Conservation (phyloP, 2,113 vertebrate species). For the Leptodactylus fuscus region DNA sequence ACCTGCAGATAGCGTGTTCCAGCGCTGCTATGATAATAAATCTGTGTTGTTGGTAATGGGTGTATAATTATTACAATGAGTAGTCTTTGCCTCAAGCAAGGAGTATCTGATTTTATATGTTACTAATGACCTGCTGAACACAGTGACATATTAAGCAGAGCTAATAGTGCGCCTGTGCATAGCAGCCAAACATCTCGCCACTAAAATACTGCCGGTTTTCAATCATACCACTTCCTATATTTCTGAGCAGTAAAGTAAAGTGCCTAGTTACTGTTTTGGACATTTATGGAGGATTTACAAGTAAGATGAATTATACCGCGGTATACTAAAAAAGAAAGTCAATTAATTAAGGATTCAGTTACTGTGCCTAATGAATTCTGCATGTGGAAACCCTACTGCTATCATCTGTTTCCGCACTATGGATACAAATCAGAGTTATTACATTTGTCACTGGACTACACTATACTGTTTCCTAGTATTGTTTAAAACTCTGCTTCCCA, state of each 20-base stretch:
- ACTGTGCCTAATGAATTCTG: conserved; percentile 52
- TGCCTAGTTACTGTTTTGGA: conserved; percentile 44
- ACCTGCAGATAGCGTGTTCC: background rate
- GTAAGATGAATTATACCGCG: conserved; percentile 18
- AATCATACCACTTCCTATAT: background rate
- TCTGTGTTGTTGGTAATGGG: background rate
- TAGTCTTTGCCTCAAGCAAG: conserved; percentile 35
- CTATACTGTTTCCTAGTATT: conserved; percentile 26
- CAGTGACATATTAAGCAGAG: conserved; percentile 22
- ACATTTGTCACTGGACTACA: conserved; percentile 48
- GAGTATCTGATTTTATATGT: conserved; percentile 41
- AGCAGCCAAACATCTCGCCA: background rate
- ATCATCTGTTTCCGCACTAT: conserved; percentile 43
- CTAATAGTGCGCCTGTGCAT: conserved; percentile 35
- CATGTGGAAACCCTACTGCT: conserved; percentile 45
- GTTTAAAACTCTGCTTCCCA: conserved; percentile 8
- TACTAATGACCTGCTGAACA: conserved; percentile 30
- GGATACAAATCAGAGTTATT: conserved; percentile 38
- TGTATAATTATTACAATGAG: conserved; percentile 27
- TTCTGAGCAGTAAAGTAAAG: background rate
- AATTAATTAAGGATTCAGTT: conserved; percentile 52
- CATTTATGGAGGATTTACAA: conserved; percentile 35
- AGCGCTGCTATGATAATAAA: conserved; percentile 15
- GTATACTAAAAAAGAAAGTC: conserved; percentile 39
- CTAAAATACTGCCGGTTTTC: conserved; percentile 17